Evolutionary conservation across 1,140 invertebrate genomes (phyloP).

Genomic region (Ridgeia piscesae): DNA sequence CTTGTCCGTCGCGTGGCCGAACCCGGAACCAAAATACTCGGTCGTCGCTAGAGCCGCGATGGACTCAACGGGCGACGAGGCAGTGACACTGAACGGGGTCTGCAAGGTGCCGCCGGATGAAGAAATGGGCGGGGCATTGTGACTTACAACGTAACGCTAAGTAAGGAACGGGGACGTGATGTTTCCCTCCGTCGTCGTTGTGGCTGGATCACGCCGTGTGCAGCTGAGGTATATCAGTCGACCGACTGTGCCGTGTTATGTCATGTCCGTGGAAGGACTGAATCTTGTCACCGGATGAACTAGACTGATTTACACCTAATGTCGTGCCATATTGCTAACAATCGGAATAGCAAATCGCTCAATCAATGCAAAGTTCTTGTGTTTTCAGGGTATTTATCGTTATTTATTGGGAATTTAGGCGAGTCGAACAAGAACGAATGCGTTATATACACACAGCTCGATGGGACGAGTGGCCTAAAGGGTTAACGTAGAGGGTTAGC

Average conservation of each 20-base stretch:
- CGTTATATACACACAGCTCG: not conserved
- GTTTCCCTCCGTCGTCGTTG: no score
- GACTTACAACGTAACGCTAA: not conserved
- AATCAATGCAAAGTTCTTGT: not conserved
- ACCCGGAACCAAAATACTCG: not conserved
- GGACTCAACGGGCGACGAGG: not conserved
- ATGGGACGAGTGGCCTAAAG: not conserved
- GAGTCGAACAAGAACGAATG: not conserved
- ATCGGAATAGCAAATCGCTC: not conserved
- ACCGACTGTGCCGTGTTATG: no score
- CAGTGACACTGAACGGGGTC: not conserved
- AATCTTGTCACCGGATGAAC: not conserved
- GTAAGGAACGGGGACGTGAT: no score
- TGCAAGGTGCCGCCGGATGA: not conserved
- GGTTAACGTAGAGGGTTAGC: not conserved
- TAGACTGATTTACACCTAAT: not conserved
- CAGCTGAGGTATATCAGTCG: no score
- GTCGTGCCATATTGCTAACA: not conserved
- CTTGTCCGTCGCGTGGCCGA: slow-evolving; percentile 51
- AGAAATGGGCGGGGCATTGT: not conserved
- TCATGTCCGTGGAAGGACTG: not conserved
- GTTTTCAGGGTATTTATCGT: not conserved
- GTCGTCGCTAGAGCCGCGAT: not conserved
- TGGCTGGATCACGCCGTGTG: no score
- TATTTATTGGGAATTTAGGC: not conserved